Conservation (phyloP, 1,140 invertebrate species). For the Apis dorsata region DNA sequence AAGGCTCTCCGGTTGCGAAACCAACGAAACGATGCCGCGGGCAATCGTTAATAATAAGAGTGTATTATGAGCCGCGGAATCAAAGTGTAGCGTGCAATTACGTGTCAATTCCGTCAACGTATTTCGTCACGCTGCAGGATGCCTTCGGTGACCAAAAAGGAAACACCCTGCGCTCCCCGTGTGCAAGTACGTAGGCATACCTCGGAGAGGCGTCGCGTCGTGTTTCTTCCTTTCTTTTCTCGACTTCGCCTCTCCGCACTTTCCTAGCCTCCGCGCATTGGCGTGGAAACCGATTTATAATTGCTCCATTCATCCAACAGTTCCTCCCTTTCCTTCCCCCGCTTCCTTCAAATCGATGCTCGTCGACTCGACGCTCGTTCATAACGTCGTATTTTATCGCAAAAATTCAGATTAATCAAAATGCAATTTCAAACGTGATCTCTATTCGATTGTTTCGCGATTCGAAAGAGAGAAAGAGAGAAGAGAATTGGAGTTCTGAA, state of each 20-base stretch:
- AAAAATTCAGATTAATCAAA: too few species aligned
- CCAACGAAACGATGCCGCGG: constrained; percentile 58
- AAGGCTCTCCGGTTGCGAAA: constrained; percentile 56
- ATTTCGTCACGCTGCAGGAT: constrained; percentile 60
- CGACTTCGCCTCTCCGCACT: neutral
- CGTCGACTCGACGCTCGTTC: too few species aligned
- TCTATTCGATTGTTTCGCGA: too few species aligned
- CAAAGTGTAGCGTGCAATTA: constrained; percentile 64
- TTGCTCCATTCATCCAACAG: neutral
- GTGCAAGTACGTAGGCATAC: neutral
- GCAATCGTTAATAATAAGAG: constrained; percentile 65
- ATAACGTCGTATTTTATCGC: too few species aligned
- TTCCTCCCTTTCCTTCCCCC: too few species aligned
- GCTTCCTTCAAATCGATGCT: too few species aligned
- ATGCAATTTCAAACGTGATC: too few species aligned
- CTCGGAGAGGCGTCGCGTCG: neutral
- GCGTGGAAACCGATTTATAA: neutral
- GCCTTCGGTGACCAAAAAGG: constrained; percentile 42
- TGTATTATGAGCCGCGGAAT: constrained; percentile 60
- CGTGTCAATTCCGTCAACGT: constrained; percentile 67
- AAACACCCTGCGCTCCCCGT: constrained; percentile 8
- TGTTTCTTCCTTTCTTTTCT: constrained; percentile 14
- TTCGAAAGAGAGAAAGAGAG: too few species aligned
- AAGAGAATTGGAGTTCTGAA: too few species aligned
- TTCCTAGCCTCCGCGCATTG: constrained; percentile 6